A percentile compares a stretch with the other conserved stretches of the same genome.
These are phyloP conservation scores for Ceryle rudis DNA, from an alignment of 2,797 vertebrate genomes.

Conservation along the genomic window DNA sequence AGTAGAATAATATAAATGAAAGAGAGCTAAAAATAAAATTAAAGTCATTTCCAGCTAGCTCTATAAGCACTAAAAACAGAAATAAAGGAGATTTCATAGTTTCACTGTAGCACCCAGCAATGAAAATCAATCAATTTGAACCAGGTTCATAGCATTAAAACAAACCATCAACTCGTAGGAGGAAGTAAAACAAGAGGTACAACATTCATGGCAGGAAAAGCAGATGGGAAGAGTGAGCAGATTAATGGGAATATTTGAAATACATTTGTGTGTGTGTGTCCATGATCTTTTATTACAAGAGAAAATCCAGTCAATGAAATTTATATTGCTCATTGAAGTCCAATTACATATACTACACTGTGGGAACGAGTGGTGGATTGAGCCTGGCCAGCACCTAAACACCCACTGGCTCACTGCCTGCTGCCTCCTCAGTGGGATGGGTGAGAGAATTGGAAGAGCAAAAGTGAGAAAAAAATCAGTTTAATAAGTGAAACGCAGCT, in stretches of 20 bases:
- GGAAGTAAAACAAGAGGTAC: slow-evolving; percentile 5
- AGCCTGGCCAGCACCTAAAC: neutral
- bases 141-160: slow-evolving; percentile 23
- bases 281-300: neutral
- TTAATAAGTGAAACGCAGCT: neutral
- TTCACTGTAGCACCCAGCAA: slow-evolving; percentile 13
- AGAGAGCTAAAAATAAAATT: slow-evolving; percentile 2
- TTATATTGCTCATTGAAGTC: neutral
- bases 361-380: neutral
- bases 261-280: neutral
- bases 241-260: slow-evolving; percentile 1
- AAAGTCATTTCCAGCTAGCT: slow-evolving; percentile 3
- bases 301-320: neutral
- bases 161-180: neutral
- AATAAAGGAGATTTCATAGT: slow-evolving; percentile 36
- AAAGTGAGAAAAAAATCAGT: neutral
- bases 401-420: neutral
- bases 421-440: neutral
- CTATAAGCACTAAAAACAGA: slow-evolving; percentile 25
- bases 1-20: slow-evolving; percentile 13
- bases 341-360: neutral
- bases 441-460: neutral
- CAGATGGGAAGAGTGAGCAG: neutral
- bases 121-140: slow-evolving; percentile 20
- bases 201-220: neutral